These are phyloP conservation scores for Spodoptera litura DNA, from an alignment of 1,140 invertebrate genomes.

Conservation along the genomic window DNA sequence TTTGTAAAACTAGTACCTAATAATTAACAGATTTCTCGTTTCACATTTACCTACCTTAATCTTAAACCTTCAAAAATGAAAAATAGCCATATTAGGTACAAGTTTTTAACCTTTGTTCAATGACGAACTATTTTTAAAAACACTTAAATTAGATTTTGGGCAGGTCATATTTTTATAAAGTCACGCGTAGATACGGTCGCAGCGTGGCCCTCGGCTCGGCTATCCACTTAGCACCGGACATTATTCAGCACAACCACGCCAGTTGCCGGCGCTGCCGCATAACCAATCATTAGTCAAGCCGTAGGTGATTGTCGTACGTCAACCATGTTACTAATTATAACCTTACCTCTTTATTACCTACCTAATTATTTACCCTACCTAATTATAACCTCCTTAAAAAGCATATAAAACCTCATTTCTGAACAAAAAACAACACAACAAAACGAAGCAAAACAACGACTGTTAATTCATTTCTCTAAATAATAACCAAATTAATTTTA, in stretches of 20 bases:
- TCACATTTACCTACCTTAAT: not conserved
- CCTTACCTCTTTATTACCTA: no score
- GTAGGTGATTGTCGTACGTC: constrained; percentile 34
- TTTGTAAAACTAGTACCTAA: not conserved
- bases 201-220: constrained; percentile 52
- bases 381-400: constrained; percentile 20
- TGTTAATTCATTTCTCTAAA: not conserved
- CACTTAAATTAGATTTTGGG: constrained; percentile 20
- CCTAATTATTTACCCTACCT: no score
- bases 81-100: not conserved
- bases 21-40: no score
- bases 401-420: constrained; percentile 7
- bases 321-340: constrained; percentile 22
- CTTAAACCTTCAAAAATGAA: not conserved
- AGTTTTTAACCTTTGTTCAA: not conserved
- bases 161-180: constrained; percentile 39
- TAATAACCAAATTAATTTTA: not conserved
- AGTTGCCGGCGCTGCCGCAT: constrained; percentile 23
- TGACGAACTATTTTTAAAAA: constrained; percentile 9
- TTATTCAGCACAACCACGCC: constrained; percentile 67
- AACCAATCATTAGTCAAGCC: constrained; percentile 57
- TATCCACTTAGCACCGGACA: constrained; percentile 76
- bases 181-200: constrained; percentile 28
- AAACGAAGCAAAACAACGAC: not conserved
- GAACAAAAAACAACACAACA: not conserved